Evolutionary conservation across 1,140 invertebrate species (phyloP), one percentile per base, ranked within the genome.

Genomic region (Agrilus planipennis): DNA sequence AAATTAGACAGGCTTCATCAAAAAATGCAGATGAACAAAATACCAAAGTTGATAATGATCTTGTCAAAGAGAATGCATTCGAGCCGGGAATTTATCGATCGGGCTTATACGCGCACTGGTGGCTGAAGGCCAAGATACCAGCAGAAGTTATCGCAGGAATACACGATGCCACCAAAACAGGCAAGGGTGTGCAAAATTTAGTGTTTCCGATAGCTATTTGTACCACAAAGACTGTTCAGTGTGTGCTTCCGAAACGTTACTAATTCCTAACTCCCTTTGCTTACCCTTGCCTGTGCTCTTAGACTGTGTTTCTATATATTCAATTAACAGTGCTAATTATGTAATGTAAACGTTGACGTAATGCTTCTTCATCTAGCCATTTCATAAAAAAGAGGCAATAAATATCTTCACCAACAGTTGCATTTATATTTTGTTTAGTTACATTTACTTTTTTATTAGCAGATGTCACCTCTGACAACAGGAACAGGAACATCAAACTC

Each of bases 31-130:
- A 28, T n/a, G 14, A 27, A 10, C 15, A 12, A 10, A 23, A 34
- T 19, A 19, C 19, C 21, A n/a, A 11, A 1, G 4, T 22, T 17
- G 7, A 32, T 3, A 28, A 5, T 35, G 31, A 12, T 18, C 7
- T 17, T 7, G 25, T 60, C 58, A 46, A 50, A 50, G 36, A 46
- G 12, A 17, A 14, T 21, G 44, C 48, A 50, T 10, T 62, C 58
- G 39, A 64, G 63, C 42, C 52, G 68, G 59, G 71, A 45, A 57
- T 78, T 51, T 88, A 79, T 63, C 77, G 79, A 21, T 87, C 84
- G 17, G 83, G 82, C 50, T 68, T 89, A 58, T 89, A 89, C 60
- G 85, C 84, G 44, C 85, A 89, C 65, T 89, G 86, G 86, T 89
- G 85, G 84, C 77, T 88, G 63, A 89, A 89, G 73, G 82, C 81